phyloP scores from a whole-genome alignment of 2,113 vertebrate genomes.

The Gobius niger region DNA sequence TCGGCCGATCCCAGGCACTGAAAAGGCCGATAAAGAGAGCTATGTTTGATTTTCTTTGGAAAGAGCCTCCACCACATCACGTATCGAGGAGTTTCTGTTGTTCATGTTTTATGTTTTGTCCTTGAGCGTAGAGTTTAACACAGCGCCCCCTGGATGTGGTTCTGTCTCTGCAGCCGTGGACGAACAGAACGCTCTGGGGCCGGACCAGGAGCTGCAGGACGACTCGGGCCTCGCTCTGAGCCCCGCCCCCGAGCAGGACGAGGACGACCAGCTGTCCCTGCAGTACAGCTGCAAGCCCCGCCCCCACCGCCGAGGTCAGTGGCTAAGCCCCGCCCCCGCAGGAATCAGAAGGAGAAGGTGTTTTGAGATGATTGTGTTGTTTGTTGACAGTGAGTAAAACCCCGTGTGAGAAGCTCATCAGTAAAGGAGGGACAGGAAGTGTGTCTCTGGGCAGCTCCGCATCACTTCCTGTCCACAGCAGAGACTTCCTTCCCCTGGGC shows the following conservation, averaged over 20 bases:
- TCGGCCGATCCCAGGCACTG: too few species aligned
- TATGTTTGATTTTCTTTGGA: too few species aligned
- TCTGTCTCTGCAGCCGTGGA: constrained; percentile 85
- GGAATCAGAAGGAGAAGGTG: too few species aligned
- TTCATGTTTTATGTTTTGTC: too few species aligned
- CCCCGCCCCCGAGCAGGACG: constrained; percentile 66
- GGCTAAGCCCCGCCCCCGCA: too few species aligned
- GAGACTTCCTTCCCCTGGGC: constrained; percentile 88
- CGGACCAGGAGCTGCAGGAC: constrained; percentile 67
- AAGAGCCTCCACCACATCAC: too few species aligned
- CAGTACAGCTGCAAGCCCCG: constrained; percentile 75
- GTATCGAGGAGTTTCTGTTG: too few species aligned
- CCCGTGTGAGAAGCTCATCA: constrained; percentile 89
- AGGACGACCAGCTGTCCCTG: constrained; percentile 74
- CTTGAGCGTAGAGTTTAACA: too few species aligned
- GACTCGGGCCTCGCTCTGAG: constrained; percentile 51
- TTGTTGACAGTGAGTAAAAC: constrained; percentile 79
- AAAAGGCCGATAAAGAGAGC: too few species aligned
- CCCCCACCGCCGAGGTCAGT: constrained; percentile 81
- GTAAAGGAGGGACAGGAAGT: constrained; percentile 87
- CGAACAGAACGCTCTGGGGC: constrained; percentile 85
- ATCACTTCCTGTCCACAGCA: constrained; percentile 85
- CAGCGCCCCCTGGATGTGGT: too few species aligned
- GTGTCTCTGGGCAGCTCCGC: constrained; percentile 83
- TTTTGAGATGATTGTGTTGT: neutral